These are phyloP conservation scores for Forbesichthys agassizii DNA, from an alignment of 2,113 vertebrate species.

Conservation along the genomic window DNA sequence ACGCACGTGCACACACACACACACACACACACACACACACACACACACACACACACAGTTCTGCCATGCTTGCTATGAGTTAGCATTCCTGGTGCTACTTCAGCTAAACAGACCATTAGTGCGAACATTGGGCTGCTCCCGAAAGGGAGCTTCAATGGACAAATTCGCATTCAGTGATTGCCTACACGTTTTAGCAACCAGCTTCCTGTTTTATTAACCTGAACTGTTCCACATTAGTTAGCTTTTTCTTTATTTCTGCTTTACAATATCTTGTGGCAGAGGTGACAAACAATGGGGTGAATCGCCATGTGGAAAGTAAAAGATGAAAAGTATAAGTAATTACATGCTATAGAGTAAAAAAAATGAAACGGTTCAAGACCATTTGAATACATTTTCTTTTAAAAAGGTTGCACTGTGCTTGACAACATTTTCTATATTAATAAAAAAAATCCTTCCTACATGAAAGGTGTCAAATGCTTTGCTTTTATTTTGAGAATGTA, in stretches of 20 bases:
- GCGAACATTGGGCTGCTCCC: conserved; percentile 59
- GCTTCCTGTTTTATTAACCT: conserved; percentile 64
- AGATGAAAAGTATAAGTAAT: background rate
- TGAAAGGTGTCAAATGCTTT: background rate
- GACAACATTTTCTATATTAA: conserved; percentile 4
- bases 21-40: conserved; percentile 37
- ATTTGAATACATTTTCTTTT: background rate
- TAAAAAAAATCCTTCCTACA: conserved; percentile 12
- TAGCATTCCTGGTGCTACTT: conserved; percentile 75
- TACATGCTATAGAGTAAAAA: background rate
- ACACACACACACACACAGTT: conserved; percentile 30
- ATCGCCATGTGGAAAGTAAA: conserved; percentile 25
- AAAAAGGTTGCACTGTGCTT: conserved; percentile 11
- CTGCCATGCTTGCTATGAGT: conserved; percentile 58
- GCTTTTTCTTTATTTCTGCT: conserved; percentile 20
- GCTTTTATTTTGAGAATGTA: conserved; percentile 8
- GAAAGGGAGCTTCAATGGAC: conserved; percentile 60
- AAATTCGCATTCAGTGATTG: conserved; percentile 67
- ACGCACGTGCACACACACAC: conserved; percentile 42
- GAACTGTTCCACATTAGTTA: conserved; percentile 50
- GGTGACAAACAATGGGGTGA: conserved; percentile 52
- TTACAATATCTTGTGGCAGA: conserved; percentile 36
- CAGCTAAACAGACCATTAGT: conserved; percentile 72
- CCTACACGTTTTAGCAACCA: conserved; percentile 64
- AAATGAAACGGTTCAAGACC: background rate